phyloP scores from a whole-genome alignment of 2,113 vertebrate genomes.

The Notothenia rossii region DNA sequence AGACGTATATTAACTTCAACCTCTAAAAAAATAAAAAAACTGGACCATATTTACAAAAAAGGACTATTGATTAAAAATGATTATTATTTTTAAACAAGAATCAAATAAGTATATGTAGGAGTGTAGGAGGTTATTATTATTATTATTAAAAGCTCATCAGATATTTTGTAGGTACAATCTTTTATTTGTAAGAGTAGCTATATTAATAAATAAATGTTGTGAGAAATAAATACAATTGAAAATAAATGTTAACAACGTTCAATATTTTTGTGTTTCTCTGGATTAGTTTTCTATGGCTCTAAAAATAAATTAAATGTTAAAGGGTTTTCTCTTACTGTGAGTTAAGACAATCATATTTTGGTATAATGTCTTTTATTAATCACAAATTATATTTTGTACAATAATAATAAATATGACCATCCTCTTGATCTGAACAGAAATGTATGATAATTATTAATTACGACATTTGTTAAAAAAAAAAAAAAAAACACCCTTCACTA shows the following conservation, averaged over 20 bases:
- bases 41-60: not conserved
- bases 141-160: not conserved
- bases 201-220: not conserved
- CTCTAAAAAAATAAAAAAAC: too few species aligned
- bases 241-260: not conserved
- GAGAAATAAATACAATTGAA: not conserved
- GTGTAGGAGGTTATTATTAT: too few species aligned
- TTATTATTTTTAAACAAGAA: not conserved
- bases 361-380: constrained; percentile 22
- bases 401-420: constrained; percentile 26
- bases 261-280: not conserved
- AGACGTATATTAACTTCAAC: too few species aligned
- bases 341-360: not conserved
- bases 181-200: not conserved
- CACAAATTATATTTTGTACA: constrained; percentile 17
- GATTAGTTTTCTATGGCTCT: not conserved
- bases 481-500: not conserved
- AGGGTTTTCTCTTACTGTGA: not conserved
- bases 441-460: not conserved
- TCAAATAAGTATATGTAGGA: not conserved
- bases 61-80: not conserved
- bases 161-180: not conserved
- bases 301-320: not conserved
- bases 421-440: not conserved
- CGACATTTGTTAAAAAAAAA: not conserved